phyloP scores from a whole-genome alignment of 1,140 invertebrate genomes.

The Drosophila tsacasi region DNA sequence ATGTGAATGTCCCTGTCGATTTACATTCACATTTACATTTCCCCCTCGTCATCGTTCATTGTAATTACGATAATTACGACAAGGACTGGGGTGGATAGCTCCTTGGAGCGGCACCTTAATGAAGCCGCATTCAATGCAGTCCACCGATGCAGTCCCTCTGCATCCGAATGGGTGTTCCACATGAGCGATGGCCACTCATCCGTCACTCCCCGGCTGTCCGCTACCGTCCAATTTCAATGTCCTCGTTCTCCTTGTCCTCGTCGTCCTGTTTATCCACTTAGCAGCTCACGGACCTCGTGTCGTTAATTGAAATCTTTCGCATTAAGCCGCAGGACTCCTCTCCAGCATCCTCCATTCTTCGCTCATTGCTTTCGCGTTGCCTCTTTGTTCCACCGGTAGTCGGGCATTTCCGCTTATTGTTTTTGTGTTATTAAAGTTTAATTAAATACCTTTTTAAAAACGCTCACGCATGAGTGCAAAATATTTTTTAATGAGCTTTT shows the following conservation, averaged over 20 bases:
- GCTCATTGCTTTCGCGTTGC: conserved; percentile 6
- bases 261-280: conserved; percentile 74
- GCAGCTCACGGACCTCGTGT: conserved; percentile 53
- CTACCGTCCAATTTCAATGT: conserved; percentile 19
- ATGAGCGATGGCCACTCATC: conserved; percentile 29
- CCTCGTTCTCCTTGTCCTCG: conserved; percentile 5
- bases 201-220: conserved; percentile 6
- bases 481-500: conserved; percentile 82
- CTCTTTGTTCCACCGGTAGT: conserved; percentile 44
- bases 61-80: conserved; percentile 81
- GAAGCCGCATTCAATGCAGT: conserved; percentile 72
- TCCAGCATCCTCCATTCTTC: conserved; percentile 16
- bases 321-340: conserved; percentile 52
- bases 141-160: conserved; percentile 41
- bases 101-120: conserved; percentile 67
- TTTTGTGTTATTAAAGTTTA: conserved; percentile 80
- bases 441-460: conserved; percentile 81
- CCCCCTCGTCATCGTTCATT: conserved; percentile 65
- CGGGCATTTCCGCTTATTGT: conserved; percentile 48
- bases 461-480: conserved; percentile 71
- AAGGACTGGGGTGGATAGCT: conserved; percentile 48
- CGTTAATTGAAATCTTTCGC: conserved; percentile 81
- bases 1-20: conserved; percentile 14
- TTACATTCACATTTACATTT: conserved; percentile 55
- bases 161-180: conserved; percentile 11